Conservation (phyloP, 2,113 vertebrate genomes). For the Pygoscelis adeliae region DNA sequence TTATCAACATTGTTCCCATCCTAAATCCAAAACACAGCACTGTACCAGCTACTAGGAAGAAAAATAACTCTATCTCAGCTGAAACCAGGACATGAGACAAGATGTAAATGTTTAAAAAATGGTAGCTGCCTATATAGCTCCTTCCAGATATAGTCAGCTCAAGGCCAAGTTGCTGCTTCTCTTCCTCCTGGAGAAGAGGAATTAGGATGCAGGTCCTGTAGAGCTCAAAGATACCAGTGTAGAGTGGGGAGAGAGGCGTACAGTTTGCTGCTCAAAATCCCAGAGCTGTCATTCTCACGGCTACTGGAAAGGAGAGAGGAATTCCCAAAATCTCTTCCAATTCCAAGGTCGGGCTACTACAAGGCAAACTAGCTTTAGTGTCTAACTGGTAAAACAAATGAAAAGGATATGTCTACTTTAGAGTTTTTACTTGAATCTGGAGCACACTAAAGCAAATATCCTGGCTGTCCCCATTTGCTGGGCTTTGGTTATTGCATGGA, state of each 20-base stretch:
- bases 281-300: neutral
- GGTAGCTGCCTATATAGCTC: neutral
- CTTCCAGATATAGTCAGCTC: neutral
- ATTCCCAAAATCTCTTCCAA: neutral
- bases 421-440: neutral
- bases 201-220: neutral
- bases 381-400: neutral
- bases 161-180: neutral
- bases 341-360: neutral
- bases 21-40: no score
- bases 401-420: neutral
- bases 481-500: neutral
- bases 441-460: neutral
- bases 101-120: neutral
- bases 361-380: neutral
- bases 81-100: neutral
- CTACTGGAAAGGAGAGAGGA: neutral
- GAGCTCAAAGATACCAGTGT: neutral
- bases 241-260: fast-evolving
- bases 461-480: neutral
- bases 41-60: no score
- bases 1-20: no score
- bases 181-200: neutral
- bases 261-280: neutral
- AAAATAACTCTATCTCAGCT: no score